Percentiles rank a stretch among this genome's conserved stretches.
phyloP scores from a whole-genome alignment of 2,888 invertebrate species.

The Cremastinae sp. region DNA sequence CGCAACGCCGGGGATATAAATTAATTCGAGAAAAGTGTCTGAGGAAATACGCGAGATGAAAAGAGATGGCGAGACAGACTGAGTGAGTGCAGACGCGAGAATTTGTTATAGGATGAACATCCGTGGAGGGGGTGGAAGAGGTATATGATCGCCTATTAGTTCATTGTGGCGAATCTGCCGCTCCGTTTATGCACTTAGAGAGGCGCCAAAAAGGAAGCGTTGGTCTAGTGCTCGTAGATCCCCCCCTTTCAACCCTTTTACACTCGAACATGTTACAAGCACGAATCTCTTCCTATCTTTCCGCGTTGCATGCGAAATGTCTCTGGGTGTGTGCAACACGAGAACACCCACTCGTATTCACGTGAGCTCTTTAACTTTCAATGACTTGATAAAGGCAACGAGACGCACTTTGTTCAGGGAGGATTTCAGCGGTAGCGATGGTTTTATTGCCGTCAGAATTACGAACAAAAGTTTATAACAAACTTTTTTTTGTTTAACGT shows the following conservation, averaged over 20 bases:
- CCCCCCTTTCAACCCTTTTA: slow-evolving; percentile 51
- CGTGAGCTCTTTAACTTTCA: slow-evolving; percentile 44
- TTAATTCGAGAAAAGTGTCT: too few relatives aligned
- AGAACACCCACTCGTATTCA: slow-evolving; percentile 6
- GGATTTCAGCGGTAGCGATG: slow-evolving; percentile 10
- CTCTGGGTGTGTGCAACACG: slow-evolving; percentile 1
- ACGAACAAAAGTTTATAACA: too few relatives aligned
- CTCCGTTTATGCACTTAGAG: slow-evolving; percentile 60
- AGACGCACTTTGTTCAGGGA: slow-evolving; percentile 46
- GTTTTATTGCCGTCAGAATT: not conserved
- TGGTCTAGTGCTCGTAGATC: slow-evolving; percentile 44
- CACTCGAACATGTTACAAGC: slow-evolving; percentile 27
- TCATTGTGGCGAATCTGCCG: slow-evolving; percentile 55
- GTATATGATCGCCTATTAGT: slow-evolving; percentile 54
- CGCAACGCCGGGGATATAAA: not conserved
- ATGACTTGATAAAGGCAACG: slow-evolving; percentile 52
- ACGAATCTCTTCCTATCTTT: slow-evolving; percentile 55
- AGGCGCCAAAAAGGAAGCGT: slow-evolving; percentile 62
- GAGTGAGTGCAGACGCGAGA: slow-evolving; percentile 15
- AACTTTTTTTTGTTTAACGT: not conserved
- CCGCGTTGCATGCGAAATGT: slow-evolving; percentile 30
- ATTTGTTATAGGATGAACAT: slow-evolving; percentile 36
- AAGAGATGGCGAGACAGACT: slow-evolving; percentile 8
- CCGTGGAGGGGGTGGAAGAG: slow-evolving; percentile 1
- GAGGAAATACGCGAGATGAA: not conserved